Percentiles rank a stretch among this genome's conserved stretches.
These are phyloP conservation scores for Morinoia aosen DNA, from an alignment of 2,888 invertebrate species.

Conservation along the genomic window DNA sequence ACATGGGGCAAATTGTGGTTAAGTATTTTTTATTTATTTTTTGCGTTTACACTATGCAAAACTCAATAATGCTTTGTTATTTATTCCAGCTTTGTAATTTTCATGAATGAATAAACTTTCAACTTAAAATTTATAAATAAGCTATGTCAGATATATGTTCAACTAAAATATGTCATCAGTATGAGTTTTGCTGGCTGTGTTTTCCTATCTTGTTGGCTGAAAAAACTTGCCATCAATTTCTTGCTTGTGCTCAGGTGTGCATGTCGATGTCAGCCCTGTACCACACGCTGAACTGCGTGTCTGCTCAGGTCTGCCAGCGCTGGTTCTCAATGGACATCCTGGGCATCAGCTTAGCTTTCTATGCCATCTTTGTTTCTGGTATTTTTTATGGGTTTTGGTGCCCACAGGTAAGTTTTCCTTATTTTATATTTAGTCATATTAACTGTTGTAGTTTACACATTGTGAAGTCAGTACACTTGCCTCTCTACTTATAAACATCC, in stretches of 20 bases:
- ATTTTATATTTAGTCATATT: neutral
- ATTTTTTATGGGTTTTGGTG: slow-evolving; percentile 98
- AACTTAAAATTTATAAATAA: too few species aligned
- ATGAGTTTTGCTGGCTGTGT: neutral
- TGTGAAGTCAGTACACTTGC: too few species aligned
- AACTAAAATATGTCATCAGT: neutral
- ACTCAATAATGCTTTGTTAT: too few species aligned
- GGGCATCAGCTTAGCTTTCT: slow-evolving; percentile 91
- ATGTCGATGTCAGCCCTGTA: slow-evolving; percentile 93
- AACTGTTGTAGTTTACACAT: neutral
- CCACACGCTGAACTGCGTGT: slow-evolving; percentile 94
- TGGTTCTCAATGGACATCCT: slow-evolving; percentile 93
- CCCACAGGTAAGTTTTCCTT: slow-evolving; percentile 76
- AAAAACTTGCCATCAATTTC: neutral
- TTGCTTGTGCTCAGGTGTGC: slow-evolving; percentile 80
- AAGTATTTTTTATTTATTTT: too few species aligned
- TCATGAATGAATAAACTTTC: too few species aligned
- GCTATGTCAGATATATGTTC: neutral
- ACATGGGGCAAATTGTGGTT: too few species aligned
- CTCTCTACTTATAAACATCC: too few species aligned
- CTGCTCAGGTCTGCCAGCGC: slow-evolving; percentile 85
- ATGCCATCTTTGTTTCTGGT: slow-evolving; percentile 95
- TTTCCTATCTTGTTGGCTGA: neutral
- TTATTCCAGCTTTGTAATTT: too few species aligned
- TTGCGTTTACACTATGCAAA: too few species aligned